These are phyloP conservation scores for Prenolepis imparis DNA, from an alignment of 2,888 invertebrate genomes.

Conservation along the genomic window DNA sequence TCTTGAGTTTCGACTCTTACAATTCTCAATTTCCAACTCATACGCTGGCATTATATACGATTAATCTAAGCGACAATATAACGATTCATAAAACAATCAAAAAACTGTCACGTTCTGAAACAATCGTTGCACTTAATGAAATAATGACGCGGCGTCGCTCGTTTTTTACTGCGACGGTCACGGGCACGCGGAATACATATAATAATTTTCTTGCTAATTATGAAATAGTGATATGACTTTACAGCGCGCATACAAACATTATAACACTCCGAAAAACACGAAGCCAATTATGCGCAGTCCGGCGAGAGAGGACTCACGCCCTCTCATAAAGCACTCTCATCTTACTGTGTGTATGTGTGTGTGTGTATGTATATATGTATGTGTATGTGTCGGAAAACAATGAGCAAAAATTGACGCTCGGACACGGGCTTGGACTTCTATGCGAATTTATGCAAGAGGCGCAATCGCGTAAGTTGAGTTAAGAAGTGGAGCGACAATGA, in stretches of 20 bases:
- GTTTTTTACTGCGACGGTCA: constrained; percentile 71
- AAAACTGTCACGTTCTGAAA: constrained; percentile 20
- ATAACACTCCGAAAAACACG: constrained; percentile 80
- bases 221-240: constrained; percentile 79
- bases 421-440: constrained; percentile 11
- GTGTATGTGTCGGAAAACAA: constrained; percentile 64
- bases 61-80: constrained; percentile 10
- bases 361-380: constrained; percentile 29
- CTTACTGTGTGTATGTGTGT: constrained; percentile 49
- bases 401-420: constrained; percentile 71
- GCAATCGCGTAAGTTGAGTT: constrained; percentile 24
- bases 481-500: neutral
- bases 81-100: constrained; percentile 32
- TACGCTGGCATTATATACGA: neutral
- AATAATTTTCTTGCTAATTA: constrained; percentile 81
- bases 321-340: constrained; percentile 75
- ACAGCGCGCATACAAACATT: constrained; percentile 78
- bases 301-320: constrained; percentile 76
- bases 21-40: constrained; percentile 1
- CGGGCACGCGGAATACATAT: constrained; percentile 59
- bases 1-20: neutral
- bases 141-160: constrained; percentile 69
- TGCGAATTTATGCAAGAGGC: constrained; percentile 39
- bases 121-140: constrained; percentile 67
- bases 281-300: constrained; percentile 81